phyloP scores from a whole-genome alignment of 2,797 vertebrate species.

The Momotus momota region DNA sequence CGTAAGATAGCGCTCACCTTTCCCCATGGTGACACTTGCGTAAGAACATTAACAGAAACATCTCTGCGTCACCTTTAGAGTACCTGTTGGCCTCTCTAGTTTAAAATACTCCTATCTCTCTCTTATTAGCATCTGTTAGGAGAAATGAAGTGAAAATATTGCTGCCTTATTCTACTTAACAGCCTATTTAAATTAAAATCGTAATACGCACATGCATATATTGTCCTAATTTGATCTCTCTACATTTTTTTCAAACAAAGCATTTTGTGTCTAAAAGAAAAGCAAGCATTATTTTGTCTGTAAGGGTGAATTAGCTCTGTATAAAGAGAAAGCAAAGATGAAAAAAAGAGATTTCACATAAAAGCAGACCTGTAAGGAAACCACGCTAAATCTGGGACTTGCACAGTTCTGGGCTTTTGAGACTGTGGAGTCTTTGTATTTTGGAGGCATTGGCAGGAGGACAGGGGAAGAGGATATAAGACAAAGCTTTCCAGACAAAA shows the following conservation, averaged over 20 bases:
- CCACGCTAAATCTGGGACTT: neutral
- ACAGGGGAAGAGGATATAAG: neutral
- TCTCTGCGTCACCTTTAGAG: neutral
- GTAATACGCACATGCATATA: neutral
- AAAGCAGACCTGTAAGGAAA: conserved; percentile 30
- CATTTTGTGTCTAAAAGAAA: conserved; percentile 3
- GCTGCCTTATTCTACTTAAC: neutral
- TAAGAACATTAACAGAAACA: neutral
- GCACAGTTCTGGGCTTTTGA: neutral
- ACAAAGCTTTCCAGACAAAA: conserved; percentile 23
- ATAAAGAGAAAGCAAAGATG: neutral
- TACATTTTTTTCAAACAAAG: neutral
- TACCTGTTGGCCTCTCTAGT: conserved; percentile 15
- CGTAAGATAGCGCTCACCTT: rapidly evolving
- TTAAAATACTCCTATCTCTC: conserved; percentile 25
- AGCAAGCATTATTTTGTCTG: neutral
- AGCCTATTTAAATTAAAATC: conserved; percentile 37
- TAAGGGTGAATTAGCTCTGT: neutral
- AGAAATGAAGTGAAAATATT: conserved; percentile 29
- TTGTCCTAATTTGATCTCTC: conserved; percentile 27
- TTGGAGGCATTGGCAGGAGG: neutral
- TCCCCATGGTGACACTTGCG: neutral
- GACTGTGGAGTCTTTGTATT: neutral
- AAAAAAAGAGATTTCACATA: neutral
- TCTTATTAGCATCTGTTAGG: conserved; percentile 2